Evolutionary conservation across 2,797 vertebrate species (phyloP), one percentile per base, ranked within the genome.

Genomic region (Meriones psammophilus): DNA sequence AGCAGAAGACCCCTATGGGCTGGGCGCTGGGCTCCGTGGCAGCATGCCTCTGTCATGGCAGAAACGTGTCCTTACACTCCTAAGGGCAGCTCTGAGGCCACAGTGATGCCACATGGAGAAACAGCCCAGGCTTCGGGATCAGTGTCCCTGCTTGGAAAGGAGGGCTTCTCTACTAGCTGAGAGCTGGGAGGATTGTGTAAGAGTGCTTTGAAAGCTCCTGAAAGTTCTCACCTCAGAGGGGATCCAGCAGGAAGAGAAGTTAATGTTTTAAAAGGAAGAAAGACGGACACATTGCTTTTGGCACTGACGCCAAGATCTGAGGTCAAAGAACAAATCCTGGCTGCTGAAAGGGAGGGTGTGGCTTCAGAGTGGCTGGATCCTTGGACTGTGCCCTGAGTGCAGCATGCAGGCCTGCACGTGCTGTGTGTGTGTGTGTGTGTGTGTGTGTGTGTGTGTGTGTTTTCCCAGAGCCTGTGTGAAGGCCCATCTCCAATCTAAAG

Each of bases 201-300:
- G 77, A 84, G 8, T 81, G 39, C 91, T 92, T 90, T 74, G 77
- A 42, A 97, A 94, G 80, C 77, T 86, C 58, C 28, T 56, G 78
- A 87, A 85, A 95, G 83, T 58, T 28, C 62, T 86, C 58, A 33
- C 73, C 87, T 89, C 30, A 58, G 64, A 97, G 85, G 81, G 50
- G 7, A 76, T 71, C 58, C 73, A 30, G 50, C 56, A 87, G 54
- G 54, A 66, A 73, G 83, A 62, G 68, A 74, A 88, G 69, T 92
- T 86, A 92, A 81, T 20, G 62, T 90, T 95, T 85, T 69, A 92
- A 78, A 90, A 88, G 76, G 79, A 94, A 91, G 86, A 94, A 89
- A 88, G 83, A 91, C 69, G 68, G 80, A 8, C 0, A 89, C 89
- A 54, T 60, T 92, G 84, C 36, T 80, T 86, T 81, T 60, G 96